Base-by-base conservation (phyloP, 92 coral and sea anemone genomes). In the Umimayanthus kanabou region DNA sequence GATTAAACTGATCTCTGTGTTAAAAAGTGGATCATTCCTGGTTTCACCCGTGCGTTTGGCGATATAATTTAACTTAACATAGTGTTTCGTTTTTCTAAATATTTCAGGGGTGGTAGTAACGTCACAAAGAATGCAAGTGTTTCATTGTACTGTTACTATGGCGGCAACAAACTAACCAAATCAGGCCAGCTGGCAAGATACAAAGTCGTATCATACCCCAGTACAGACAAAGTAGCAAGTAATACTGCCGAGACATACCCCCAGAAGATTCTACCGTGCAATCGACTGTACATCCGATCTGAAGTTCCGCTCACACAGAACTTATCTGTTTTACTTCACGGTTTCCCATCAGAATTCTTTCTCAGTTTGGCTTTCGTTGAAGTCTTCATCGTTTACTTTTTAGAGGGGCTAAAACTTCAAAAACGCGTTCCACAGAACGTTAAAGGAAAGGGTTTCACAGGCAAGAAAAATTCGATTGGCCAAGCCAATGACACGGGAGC, bases 131-230 rank as follows among this genome's bases (percentile, higher is more conserved):
- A 84, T 15, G 91, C 99, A 0, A 88, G 79, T 42, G 94, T 92
- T 66, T 73, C 95, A 30, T 79, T 95, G 15, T 94, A 93, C 55
- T 90, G 96, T 73, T 94, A 93, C 92, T 95, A 95, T 81, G 99
- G 99, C 15, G 93, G 95, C 87, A 93, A 90, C 39, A 93, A 94
- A 80, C 93, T 97, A 28, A 95, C 90, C 82, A 93, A 95, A 73
- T 88, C 93, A 25, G 97, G 97, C 14, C 93, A 90, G 61, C 89
- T 91, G 70, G 98, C 95, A 16, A 90, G 91, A 75, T 97, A 97
- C 95, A 93, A 91, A 88, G 94, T 93, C 6, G 85, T 92, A 30
- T 96, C 94, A 42, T 97, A 97, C 88, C 96, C 96, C 65, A 78
- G 47, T 64, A 47, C 78, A 45, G 76, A 72, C n/a, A 65, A 80